Evolutionary conservation across 2,888 invertebrate species (phyloP), one percentile per base, ranked within the genome.

Genomic region (Lasioglossum morio): DNA sequence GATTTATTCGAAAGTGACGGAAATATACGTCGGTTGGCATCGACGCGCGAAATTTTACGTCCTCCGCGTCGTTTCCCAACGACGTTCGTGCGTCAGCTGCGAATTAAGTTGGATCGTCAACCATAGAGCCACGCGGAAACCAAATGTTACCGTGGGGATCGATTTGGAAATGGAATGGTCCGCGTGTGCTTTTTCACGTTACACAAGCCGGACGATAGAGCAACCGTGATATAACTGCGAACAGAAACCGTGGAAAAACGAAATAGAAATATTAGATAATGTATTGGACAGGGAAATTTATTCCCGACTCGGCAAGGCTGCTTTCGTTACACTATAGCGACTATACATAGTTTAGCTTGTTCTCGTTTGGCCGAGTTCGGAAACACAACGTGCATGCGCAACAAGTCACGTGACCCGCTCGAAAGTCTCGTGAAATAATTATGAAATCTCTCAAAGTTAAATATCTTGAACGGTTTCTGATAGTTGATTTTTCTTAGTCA

Each of bases 1-100:
- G 74, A 77, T 87, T 87, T 83, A 81, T 77, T 84, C 60, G 81
- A 81, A 79, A 81, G 70, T 86, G 86, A 84, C 87, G 87, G 84
- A 87, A 86, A 87, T 86, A 84, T 84, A 77, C 74, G 84, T 76
- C 53, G 72, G 60, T 53, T 43, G 78, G 72, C 82, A 70, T 14
- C 27, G 79, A 46, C 14, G 34, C 70, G 79, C 53, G 57, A 77
- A 37, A 72, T 82, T 82, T 70, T 34, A 27, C 48, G 79, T 73
- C 79, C 27, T n/a, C 34, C n/a, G 14, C 43, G 53, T 4, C 34
- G 46, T 76, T 70, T 34, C n/a, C 30, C 16, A 53, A 30, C 30
- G 14, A 34, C 69, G 16, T 23, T 4, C 27, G 27, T 30, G 60
- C 81, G 66, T 53, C 73, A 63, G 43, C 63, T 63, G 81, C 69